phyloP scores from a whole-genome alignment of 2,113 vertebrate genomes.

The Rattus norvegicus region GRCr8 NC_086027.1:85251501-85252000 shows the following conservation, averaged over 20 bases:
- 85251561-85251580: neutral
- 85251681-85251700: too few relatives aligned
- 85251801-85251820: neutral
- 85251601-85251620: neutral
- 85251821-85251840: neutral
- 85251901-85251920: conserved; percentile 19
- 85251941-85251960: neutral
- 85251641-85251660: neutral
- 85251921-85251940: neutral
- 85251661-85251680: neutral
- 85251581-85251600: neutral
- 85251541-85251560: neutral
- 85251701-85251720: neutral
- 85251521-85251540: neutral
- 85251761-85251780: neutral
- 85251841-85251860: neutral
- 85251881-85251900: neutral
- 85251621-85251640: neutral
- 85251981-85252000: neutral
- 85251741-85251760: neutral
- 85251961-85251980: neutral
- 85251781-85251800: too few relatives aligned
- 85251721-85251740: neutral
- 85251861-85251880: neutral
- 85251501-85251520: neutral